Conservation (phyloP, 1,140 invertebrate species). For the Zaprionus tsacasi region DNA sequence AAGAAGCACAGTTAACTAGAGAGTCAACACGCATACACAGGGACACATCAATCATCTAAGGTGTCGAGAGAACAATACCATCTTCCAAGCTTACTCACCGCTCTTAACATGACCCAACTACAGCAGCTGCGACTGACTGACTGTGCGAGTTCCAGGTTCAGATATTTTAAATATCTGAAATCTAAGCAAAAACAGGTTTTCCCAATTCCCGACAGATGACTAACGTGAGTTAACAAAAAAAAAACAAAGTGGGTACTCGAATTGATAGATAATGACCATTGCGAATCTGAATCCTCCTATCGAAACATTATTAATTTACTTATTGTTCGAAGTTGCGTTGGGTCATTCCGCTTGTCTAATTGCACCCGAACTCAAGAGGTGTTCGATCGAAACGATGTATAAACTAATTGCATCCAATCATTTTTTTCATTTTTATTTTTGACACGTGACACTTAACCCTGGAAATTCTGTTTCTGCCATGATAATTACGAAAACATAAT, state of each 20-base stretch:
- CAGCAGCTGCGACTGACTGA: slow-evolving; percentile 23
- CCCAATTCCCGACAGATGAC: background rate
- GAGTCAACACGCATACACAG: background rate
- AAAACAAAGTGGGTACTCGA: background rate
- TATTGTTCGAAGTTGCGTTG: background rate
- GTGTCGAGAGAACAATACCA: background rate
- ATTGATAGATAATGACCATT: slow-evolving; percentile 27
- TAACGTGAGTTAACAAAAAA: slow-evolving; percentile 26
- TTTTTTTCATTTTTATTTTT: slow-evolving; percentile 21
- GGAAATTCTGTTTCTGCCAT: background rate
- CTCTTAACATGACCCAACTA: slow-evolving; percentile 16
- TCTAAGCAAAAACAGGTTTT: slow-evolving; percentile 28
- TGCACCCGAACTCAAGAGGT: slow-evolving; percentile 17
- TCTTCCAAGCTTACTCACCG: slow-evolving; percentile 26
- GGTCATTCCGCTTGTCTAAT: slow-evolving; percentile 27
- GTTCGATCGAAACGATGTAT: background rate
- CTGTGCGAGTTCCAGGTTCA: background rate
- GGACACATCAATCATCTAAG: background rate
- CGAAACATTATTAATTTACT: slow-evolving; percentile 12
- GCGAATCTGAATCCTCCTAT: slow-evolving; percentile 20
- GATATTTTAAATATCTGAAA: slow-evolving; percentile 26
- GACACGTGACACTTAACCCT: slow-evolving; percentile 25
- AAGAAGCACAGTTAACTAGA: slow-evolving; percentile 32
- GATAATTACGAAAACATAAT: slow-evolving; percentile 24
- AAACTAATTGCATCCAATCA: slow-evolving; percentile 19